These are phyloP conservation scores for Cylloceria caligata DNA, from an alignment of 2,888 invertebrate genomes.

Conservation along the genomic window DNA sequence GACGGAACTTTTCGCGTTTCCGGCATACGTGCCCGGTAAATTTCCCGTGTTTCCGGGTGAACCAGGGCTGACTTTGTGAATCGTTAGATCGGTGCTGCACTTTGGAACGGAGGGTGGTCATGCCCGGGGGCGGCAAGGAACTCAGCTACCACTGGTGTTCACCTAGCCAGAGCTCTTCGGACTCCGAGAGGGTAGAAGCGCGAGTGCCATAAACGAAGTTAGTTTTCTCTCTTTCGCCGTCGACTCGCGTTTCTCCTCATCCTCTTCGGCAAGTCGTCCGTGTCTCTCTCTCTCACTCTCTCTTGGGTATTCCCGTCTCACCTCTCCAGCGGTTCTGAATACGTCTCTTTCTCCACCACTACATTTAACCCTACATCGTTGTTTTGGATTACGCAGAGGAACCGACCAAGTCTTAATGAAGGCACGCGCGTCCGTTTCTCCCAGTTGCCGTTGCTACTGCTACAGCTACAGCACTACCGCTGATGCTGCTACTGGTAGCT, in stretches of 20 bases:
- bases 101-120: conserved; percentile 35
- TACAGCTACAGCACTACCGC: conserved; percentile 18
- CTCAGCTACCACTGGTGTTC: conserved; percentile 31
- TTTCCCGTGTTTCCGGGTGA: conserved; percentile 68
- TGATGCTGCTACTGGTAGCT: conserved; percentile 42
- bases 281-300: no score
- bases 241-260: conserved; percentile 39
- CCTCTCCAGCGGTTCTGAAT: conserved; percentile 45
- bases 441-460: conserved; percentile 40
- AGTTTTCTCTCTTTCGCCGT: conserved; percentile 65
- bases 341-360: conserved; percentile 41
- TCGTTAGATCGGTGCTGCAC: conserved; percentile 54
- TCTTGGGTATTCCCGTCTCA: conserved; percentile 48
- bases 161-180: conserved; percentile 40
- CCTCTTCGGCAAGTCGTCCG: conserved; percentile 4
- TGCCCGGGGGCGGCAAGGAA: conserved; percentile 42
- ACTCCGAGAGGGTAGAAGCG: conserved; percentile 43
- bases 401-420: conserved; percentile 77
- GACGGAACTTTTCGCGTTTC: conserved; percentile 73
- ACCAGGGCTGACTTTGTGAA: conserved; percentile 40
- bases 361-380: conserved; percentile 68
- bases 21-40: conserved; percentile 69
- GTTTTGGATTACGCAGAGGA: conserved; percentile 75
- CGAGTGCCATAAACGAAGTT: conserved; percentile 72
- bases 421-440: conserved; percentile 75